These are phyloP conservation scores for Dasyprocta punctata DNA, from an alignment of 2,113 vertebrate genomes.

Conservation along the genomic window DNA sequence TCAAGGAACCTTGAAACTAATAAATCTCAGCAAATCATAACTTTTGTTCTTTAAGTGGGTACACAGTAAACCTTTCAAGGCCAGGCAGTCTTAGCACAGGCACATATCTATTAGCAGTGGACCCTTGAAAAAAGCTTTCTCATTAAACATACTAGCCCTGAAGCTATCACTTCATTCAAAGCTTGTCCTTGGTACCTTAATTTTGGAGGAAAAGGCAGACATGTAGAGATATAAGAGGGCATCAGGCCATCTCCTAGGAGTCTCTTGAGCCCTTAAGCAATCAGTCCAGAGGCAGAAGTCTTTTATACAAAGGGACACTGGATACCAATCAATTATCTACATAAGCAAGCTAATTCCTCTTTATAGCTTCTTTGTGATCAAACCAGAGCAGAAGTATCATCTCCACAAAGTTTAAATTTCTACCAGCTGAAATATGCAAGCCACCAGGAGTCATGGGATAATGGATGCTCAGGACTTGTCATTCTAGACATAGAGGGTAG, in stretches of 20 bases:
- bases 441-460: slow-evolving; percentile 7
- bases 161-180: slow-evolving; percentile 27
- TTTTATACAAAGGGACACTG: slow-evolving; percentile 63
- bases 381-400: slow-evolving; percentile 60
- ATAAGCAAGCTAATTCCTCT: slow-evolving; percentile 61
- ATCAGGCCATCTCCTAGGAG: neutral
- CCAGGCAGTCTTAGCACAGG: neutral
- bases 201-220: slow-evolving; percentile 60
- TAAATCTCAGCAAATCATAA: slow-evolving; percentile 19
- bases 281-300: slow-evolving; percentile 56
- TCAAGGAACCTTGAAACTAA: slow-evolving; percentile 52
- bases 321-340: slow-evolving; percentile 67
- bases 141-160: slow-evolving; percentile 54
- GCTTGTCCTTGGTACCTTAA: slow-evolving; percentile 37
- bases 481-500: neutral
- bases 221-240: neutral
- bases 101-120: neutral
- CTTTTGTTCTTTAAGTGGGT: neutral
- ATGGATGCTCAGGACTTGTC: neutral
- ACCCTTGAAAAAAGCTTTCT: slow-evolving; percentile 54
- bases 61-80: slow-evolving; percentile 27
- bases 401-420: slow-evolving; percentile 55
- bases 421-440: slow-evolving; percentile 58
- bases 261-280: slow-evolving; percentile 41
- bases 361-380: slow-evolving; percentile 68